Evolutionary conservation across 2,113 vertebrate species (phyloP).

Genomic region (Dermatemys mawii): DNA sequence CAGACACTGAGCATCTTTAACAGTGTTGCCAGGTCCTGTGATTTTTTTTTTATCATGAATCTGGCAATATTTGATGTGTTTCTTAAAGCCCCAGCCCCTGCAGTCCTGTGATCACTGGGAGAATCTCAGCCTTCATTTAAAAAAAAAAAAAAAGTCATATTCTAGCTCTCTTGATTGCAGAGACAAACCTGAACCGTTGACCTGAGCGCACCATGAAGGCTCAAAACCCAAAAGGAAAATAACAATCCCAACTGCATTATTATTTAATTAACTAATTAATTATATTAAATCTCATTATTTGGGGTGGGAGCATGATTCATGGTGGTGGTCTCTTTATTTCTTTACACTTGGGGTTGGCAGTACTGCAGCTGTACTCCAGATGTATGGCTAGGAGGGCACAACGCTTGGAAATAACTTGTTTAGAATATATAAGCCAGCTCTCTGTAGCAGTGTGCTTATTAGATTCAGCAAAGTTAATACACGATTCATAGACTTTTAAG

Average conservation of each 20-base stretch:
- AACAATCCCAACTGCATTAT: background rate
- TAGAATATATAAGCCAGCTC: background rate
- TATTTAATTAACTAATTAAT: background rate
- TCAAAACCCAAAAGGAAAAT: background rate
- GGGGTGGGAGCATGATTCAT: background rate
- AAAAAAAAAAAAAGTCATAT: background rate
- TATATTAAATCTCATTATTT: background rate
- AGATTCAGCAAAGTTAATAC: background rate
- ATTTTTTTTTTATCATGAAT: too few species aligned
- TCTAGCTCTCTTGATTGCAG: background rate
- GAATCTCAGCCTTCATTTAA: background rate
- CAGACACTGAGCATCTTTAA: too few species aligned
- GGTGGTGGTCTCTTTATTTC: background rate
- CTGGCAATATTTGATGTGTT: background rate
- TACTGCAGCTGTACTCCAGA: background rate
- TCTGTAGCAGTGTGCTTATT: background rate
- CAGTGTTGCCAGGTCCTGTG: too few species aligned
- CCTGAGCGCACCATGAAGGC: background rate
- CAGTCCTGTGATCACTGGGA: background rate
- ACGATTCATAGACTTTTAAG: background rate
- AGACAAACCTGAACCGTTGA: background rate
- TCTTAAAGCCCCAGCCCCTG: background rate
- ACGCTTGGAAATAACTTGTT: background rate
- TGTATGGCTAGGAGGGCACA: background rate
- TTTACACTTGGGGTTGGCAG: background rate